Percentiles rank a stretch among this genome's conserved stretches.
phyloP scores from a whole-genome alignment of 2,797 vertebrate species.

The Geotrypetes seraphini region DNA sequence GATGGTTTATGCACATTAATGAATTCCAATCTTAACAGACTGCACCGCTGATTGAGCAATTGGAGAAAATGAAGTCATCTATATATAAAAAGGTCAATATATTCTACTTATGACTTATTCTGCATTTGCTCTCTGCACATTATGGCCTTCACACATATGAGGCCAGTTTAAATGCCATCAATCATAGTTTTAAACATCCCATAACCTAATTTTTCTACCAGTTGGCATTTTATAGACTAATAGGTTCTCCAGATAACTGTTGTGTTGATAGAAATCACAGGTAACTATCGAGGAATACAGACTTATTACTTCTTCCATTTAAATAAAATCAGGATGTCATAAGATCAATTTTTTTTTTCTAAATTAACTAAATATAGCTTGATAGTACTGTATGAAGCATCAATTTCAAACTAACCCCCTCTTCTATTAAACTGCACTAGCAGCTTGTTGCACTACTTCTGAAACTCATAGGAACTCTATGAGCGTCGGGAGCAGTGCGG shows the following conservation, averaged over 20 bases:
- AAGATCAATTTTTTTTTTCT: background rate
- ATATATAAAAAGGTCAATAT: conserved; percentile 16
- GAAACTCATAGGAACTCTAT: no score
- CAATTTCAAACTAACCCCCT: no score
- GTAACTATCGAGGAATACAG: no score
- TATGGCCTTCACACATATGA: conserved; percentile 4
- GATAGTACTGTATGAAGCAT: background rate
- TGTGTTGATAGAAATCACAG: no score
- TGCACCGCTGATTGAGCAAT: conserved; percentile 22
- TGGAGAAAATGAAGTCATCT: conserved; percentile 13
- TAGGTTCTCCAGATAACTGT: no score
- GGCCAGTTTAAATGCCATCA: conserved; percentile 1
- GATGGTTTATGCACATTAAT: conserved; percentile 17
- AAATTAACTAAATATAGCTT: background rate
- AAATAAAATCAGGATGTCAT: background rate
- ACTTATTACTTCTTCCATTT: background rate
- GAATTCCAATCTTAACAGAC: conserved; percentile 13
- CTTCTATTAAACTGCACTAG: no score
- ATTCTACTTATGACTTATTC: conserved; percentile 10
- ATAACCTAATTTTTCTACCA: conserved; percentile 10
- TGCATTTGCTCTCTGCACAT: conserved; percentile 10
- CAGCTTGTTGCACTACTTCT: no score
- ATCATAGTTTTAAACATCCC: conserved; percentile 2
- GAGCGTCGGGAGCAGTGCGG: no score
- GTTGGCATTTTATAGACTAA: no score